phyloP scores from a whole-genome alignment of 2,113 vertebrate genomes.

The Microcebus murinus region DNA sequence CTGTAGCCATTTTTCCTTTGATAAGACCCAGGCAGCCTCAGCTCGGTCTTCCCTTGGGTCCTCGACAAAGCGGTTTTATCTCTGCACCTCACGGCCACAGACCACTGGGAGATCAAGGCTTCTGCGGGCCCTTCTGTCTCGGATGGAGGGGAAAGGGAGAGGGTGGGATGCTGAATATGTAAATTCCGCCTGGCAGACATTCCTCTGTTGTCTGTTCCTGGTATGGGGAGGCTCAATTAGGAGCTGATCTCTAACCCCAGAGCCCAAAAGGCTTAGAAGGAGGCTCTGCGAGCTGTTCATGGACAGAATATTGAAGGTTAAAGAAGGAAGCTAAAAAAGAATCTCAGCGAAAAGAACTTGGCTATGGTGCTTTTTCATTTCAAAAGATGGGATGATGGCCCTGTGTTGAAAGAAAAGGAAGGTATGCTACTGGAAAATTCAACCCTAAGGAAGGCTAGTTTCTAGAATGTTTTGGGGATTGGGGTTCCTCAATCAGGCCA shows the following conservation, averaged over 20 bases:
- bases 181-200: conserved; percentile 55
- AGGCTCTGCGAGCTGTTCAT: not conserved
- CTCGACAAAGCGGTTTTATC: conserved; percentile 75
- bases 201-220: conserved; percentile 48
- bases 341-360: not conserved
- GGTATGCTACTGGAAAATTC: not conserved
- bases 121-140: conserved; percentile 60
- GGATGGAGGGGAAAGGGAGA: not conserved
- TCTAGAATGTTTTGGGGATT: not conserved
- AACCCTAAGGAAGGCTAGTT: not conserved
- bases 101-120: conserved; percentile 44
- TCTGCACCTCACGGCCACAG: conserved; percentile 56
- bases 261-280: conserved; percentile 49
- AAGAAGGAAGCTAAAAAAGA: not conserved
- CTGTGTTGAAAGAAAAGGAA: not conserved
- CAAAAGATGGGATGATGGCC: not conserved
- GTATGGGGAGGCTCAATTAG: conserved; percentile 64
- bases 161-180: conserved; percentile 64
- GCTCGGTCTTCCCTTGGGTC: conserved; percentile 58
- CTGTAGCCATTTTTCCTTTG: conserved; percentile 73
- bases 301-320: conserved; percentile 30
- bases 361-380: not conserved
- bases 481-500: not conserved
- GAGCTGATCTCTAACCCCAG: conserved; percentile 56
- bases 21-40: conserved; percentile 54